Conservation (phyloP, 1,140 invertebrate genomes). For the Oscheius sp. region DNA sequence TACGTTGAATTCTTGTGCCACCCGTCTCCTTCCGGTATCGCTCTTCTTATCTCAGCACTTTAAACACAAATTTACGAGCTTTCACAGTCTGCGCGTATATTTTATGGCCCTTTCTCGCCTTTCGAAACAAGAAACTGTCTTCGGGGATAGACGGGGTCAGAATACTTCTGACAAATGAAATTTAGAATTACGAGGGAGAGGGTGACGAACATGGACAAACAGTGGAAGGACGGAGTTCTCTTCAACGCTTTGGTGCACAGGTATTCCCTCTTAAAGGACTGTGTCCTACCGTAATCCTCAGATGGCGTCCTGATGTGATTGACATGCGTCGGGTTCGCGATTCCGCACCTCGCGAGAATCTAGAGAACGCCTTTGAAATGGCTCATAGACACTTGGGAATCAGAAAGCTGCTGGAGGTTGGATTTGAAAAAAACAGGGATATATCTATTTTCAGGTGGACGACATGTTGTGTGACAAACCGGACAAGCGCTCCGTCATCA, state of each 20-base stretch:
- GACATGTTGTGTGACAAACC: conserved; percentile 95
- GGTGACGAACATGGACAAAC: conserved; percentile 88
- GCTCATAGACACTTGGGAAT: conserved; percentile 85
- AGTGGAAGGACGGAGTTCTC: conserved; percentile 93
- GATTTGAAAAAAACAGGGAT: not conserved
- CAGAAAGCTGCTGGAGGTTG: conserved; percentile 77
- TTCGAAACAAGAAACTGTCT: conserved; percentile 78
- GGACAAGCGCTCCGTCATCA: conserved; percentile 98
- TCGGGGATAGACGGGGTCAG: not conserved
- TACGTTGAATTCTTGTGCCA: no score
- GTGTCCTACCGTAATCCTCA: not conserved
- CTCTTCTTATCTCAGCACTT: not conserved
- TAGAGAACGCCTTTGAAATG: conserved; percentile 88
- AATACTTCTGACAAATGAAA: not conserved
- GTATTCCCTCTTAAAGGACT: not conserved
- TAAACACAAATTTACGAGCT: not conserved
- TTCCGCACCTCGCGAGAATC: conserved; percentile 74
- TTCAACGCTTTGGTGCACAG: conserved; percentile 91
- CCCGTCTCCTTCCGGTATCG: conserved; percentile 23
- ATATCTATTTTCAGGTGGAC: conserved; percentile 27
- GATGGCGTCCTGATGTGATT: conserved; percentile 86
- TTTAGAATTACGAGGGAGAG: not conserved
- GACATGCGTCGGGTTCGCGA: conserved; percentile 76
- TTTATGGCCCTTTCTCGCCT: conserved; percentile 38
- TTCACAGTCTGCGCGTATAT: not conserved